Evolutionary conservation across 2,797 vertebrate genomes (phyloP).

Genomic region (Smutsia temminckii): DNA sequence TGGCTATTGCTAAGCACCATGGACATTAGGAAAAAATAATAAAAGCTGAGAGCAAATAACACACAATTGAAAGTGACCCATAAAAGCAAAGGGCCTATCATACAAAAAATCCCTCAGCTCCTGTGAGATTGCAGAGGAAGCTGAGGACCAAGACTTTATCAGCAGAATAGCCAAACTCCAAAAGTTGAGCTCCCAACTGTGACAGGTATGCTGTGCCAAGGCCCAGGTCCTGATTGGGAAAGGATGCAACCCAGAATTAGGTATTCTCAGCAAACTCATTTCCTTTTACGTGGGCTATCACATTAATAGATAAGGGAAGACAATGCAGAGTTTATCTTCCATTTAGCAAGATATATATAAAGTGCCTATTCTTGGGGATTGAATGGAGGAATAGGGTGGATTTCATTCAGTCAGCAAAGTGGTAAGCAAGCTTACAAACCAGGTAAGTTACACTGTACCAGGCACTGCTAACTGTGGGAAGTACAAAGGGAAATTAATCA

Average conservation of each 20-base stretch:
- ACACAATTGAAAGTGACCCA: neutral
- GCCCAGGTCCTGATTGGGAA: neutral
- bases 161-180: neutral
- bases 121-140: neutral
- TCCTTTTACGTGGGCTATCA: neutral
- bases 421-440: too few relatives aligned
- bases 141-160: neutral
- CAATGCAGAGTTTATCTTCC: neutral
- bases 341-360: neutral
- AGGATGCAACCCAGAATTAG: neutral
- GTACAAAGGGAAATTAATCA: neutral
- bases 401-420: neutral
- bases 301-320: neutral
- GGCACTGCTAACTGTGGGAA: neutral
- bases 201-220: neutral
- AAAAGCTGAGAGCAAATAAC: conserved; percentile 6
- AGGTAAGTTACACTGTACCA: neutral
- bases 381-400: neutral
- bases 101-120: neutral
- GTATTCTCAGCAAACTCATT: neutral
- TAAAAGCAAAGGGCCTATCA: neutral
- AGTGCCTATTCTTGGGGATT: neutral
- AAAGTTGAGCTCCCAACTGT: neutral
- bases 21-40: neutral
- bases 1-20: neutral